Evolutionary conservation across 1,140 invertebrate species (phyloP).

Genomic region (Rhagoletis pomonella): DNA sequence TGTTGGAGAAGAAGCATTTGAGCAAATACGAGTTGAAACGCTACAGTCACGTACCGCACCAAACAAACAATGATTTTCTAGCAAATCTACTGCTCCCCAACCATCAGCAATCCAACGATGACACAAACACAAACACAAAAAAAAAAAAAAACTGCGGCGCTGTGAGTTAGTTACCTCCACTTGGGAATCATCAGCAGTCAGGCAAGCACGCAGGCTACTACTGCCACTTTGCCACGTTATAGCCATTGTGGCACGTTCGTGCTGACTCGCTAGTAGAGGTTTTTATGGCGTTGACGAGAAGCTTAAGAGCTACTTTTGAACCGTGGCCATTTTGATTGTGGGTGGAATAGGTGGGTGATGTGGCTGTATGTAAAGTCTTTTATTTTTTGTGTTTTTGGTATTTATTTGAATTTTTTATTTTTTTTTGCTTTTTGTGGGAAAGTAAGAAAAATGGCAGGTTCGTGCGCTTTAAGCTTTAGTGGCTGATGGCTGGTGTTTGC

Average conservation of each 20-base stretch:
- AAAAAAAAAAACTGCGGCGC: no score
- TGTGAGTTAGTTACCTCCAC: background rate
- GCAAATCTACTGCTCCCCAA: background rate
- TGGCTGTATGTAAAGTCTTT: no score
- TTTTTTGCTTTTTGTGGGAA: background rate
- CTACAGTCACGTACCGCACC: slow-evolving; percentile 66
- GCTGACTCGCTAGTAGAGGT: slow-evolving; percentile 49
- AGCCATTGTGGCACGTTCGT: slow-evolving; percentile 38
- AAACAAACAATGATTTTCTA: slow-evolving; percentile 62
- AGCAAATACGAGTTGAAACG: slow-evolving; percentile 66
- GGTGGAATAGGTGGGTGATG: slow-evolving; percentile 19
- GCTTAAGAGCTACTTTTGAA: slow-evolving; percentile 52
- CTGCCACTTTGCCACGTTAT: slow-evolving; percentile 38
- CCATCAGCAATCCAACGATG: slow-evolving; percentile 11
- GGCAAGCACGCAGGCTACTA: slow-evolving; percentile 27
- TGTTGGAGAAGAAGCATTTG: slow-evolving; percentile 39
- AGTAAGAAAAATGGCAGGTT: background rate
- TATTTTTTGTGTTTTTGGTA: background rate
- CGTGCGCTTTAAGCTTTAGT: slow-evolving; percentile 17
- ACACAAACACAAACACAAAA: no score
- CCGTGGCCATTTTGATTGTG: slow-evolving; percentile 50
- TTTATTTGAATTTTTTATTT: no score
- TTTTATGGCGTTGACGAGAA: slow-evolving; percentile 21
- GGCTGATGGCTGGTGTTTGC: background rate
- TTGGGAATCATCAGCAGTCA: slow-evolving; percentile 60